Percentiles rank a stretch among this genome's conserved stretches.
Evolutionary conservation across 1,140 invertebrate genomes (phyloP).

Genomic region (Drosophila azteca): DNA sequence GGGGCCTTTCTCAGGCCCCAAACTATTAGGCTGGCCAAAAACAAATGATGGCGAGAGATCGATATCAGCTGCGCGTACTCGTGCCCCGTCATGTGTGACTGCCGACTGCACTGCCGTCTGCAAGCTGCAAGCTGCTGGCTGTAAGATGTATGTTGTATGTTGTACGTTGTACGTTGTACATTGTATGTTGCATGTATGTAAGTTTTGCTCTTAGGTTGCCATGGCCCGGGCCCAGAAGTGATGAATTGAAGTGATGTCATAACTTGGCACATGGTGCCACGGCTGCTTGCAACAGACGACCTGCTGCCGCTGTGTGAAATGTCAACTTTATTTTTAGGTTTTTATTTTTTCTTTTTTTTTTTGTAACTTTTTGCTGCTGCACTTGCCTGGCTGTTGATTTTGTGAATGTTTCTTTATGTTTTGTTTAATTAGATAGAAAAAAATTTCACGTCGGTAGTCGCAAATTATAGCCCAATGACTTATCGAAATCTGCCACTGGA

Average conservation of each 20-base stretch:
- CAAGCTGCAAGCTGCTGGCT: not conserved
- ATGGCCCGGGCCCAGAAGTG: constrained; percentile 38
- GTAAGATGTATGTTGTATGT: constrained; percentile 5
- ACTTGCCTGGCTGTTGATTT: constrained; percentile 1
- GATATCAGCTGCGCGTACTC: constrained; percentile 36
- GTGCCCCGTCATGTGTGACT: constrained; percentile 40
- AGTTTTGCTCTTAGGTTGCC: constrained; percentile 6
- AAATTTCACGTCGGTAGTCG: constrained; percentile 61
- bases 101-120: not conserved
- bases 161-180: not conserved
- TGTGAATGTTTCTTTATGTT: constrained; percentile 41
- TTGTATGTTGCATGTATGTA: not conserved
- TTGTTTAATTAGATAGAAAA: constrained; percentile 76
- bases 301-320: constrained; percentile 71
- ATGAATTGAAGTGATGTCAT: constrained; percentile 72
- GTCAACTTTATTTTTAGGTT: constrained; percentile 65
- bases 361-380: not conserved
- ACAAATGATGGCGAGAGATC: constrained; percentile 57
- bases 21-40: constrained; percentile 50
- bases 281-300: constrained; percentile 70
- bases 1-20: constrained; percentile 37
- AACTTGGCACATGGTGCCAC: constrained; percentile 76
- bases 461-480: constrained; percentile 80
- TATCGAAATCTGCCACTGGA: constrained; percentile 78
- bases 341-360: constrained; percentile 27